Base-by-base conservation (phyloP, 2,888 invertebrate species). In the Drosophila infuscata region DNA sequence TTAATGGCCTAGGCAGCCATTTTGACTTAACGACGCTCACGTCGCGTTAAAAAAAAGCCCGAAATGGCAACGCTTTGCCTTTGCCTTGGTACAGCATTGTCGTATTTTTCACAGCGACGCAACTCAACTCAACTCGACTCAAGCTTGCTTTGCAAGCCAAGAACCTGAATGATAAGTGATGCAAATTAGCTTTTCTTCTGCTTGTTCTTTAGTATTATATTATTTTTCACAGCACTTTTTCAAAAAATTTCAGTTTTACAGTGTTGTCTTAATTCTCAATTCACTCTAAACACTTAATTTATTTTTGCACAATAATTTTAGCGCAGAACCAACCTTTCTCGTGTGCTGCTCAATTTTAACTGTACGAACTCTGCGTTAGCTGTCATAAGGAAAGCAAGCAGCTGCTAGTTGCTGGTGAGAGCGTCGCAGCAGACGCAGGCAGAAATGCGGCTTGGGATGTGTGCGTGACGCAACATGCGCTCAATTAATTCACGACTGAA, bases 271-370 rank as follows among this genome's bases (percentile, higher is more conserved):
- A 70, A 41, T 69, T 35, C n/a, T 33, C 17, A 32, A 36, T 51
- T 52, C 65, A 79, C 58, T 64, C 7, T 11, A 8, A 58, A 46
- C 58, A 17, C 35, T 30, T 51, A 9, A n/a, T 58, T 36, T 43
- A 25, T 52, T 41, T 46, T 58, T 71, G 48, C 67, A 75, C 67
- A 51, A 75, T 46, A 60, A 53, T 53, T 32, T 53, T 30, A 8
- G 20, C n/a, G 68, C 29, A 48, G 32, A 59, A 84, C 90, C 77
- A 91, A 92, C 92, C 90, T 91, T 79, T 82, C 77, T 70, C 82
- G 80, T 81, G 76, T 73, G 82, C 76, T 82, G 82, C 82, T 87
- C 74, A 81, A 86, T 76, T 87, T 87, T 74, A 90, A 91, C 91
- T 91, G 92, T 92, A 91, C 87, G 77, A 75, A 79, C 70, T 60